Percentiles rank a stretch among this genome's conserved stretches.
phyloP scores from a whole-genome alignment of 1,140 invertebrate genomes.

The Metopolophium dirhodum region DNA sequence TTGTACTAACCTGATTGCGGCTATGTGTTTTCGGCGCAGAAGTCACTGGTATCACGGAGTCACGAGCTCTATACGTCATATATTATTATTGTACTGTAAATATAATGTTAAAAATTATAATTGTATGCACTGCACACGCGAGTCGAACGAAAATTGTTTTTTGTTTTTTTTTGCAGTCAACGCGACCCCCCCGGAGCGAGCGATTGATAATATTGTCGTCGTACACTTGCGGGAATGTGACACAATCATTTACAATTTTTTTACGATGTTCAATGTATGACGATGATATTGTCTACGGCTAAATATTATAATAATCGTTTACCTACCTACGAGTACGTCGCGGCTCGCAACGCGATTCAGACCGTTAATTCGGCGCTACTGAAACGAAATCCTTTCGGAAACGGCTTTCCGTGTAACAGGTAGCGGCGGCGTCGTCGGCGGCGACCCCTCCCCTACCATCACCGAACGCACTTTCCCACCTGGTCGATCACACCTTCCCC shows the following conservation, averaged over 20 bases:
- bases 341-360: not conserved
- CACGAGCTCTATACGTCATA: not conserved
- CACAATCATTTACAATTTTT: no score
- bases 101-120: not conserved
- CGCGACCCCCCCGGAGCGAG: not conserved
- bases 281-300: not conserved
- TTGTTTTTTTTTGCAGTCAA: not conserved
- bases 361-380: constrained; percentile 55
- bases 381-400: constrained; percentile 40
- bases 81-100: not conserved
- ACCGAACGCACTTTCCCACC: not conserved
- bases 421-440: constrained; percentile 18
- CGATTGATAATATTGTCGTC: not conserved
- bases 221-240: not conserved
- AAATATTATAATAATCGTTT: not conserved
- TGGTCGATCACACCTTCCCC: not conserved
- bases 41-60: not conserved
- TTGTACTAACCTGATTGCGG: not conserved
- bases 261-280: no score
- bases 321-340: not conserved
- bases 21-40: not conserved
- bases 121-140: no score
- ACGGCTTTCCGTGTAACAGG: constrained; percentile 51
- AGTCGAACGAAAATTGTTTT: not conserved
- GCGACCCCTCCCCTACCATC: no score